Evolutionary conservation across 2,113 vertebrate species (phyloP), one percentile per base, ranked within the genome.

Genomic region (Sardina pilchardus): DNA sequence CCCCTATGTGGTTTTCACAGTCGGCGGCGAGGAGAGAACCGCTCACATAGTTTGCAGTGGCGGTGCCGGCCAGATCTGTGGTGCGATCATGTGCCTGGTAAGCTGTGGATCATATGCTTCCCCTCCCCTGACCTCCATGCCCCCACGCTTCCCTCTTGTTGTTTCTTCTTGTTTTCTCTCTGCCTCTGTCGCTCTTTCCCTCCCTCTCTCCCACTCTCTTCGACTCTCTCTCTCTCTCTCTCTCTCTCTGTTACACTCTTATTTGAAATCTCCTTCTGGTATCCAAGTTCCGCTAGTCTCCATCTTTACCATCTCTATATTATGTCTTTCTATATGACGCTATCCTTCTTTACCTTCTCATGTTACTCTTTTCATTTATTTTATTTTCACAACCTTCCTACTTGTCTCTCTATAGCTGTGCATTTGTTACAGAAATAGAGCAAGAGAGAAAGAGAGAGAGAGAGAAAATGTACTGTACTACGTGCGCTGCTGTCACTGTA

Each of bases 61-160:
- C n/a, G 86, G 82, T 10, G 67, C 84, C 89, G 88, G 78, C 63
- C 86, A 87, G 86, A 82, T 85, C 56, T 86, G 85, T 83, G 81
- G 78, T 84, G 85, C 81, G 71, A 84, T 87, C 85, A 75, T 56
- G 84, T 88, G 86, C 88, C 81, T 43, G 81, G 86, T 87, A 87
- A 71, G 67, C 43, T 42, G 85, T 7, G 87, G 86, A 89, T 91
- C 71, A 86, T 78, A 75, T 83, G 50, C 86, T 84, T 45, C 24
- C 0, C 82, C 4, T 1, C 59, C 43, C 8, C 10, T 47, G 9
- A 12, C 87, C n/a, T 78, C 81, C 36, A 84, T 10, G n/a, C 45
- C 43, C 83, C 30, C 36, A 24, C 24, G 26, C 44, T 53, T 53
- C 26, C 71, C 36, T 4, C 71, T 78, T 75, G 30, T 36, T 71